Percentiles rank a stretch among this genome's conserved stretches.
Conservation (phyloP, 1,140 invertebrate species). For the Wasmannia auropunctata region DNA sequence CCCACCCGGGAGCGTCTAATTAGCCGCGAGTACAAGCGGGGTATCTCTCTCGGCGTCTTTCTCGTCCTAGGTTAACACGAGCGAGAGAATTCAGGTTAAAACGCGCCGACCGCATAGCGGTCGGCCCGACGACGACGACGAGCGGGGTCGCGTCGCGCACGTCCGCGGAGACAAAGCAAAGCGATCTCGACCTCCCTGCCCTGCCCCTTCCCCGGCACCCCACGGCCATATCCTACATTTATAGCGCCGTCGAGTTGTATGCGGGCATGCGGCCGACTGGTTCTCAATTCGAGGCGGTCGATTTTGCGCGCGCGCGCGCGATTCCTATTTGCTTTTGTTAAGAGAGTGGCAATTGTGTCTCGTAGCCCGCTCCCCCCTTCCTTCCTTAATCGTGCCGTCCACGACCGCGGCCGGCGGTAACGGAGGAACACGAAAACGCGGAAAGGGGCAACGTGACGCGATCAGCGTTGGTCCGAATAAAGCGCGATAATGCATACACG, state of each 20-base stretch:
- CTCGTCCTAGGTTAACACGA: too few species aligned
- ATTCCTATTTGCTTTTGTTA: neutral
- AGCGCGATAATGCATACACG: neutral
- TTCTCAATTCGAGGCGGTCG: neutral
- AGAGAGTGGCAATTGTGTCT: too few species aligned
- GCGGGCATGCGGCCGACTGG: neutral
- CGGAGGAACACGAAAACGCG: too few species aligned
- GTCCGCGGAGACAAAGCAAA: slow-evolving; percentile 11
- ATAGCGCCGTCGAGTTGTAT: neutral
- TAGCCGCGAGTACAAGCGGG: too few species aligned
- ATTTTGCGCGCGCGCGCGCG: neutral
- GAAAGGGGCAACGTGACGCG: too few species aligned
- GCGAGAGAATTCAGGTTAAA: neutral
- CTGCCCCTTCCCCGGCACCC: neutral
- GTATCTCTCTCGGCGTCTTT: too few species aligned
- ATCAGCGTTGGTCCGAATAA: neutral
- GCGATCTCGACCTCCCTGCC: neutral
- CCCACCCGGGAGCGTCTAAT: too few species aligned
- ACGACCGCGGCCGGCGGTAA: too few species aligned
- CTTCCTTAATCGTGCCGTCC: too few species aligned
- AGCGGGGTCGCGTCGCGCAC: neutral
- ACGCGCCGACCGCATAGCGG: too few species aligned
- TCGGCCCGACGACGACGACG: too few species aligned
- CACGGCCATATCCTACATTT: neutral
- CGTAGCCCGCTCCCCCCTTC: too few species aligned